Conservation (phyloP, 2,888 invertebrate genomes). For the Nemoura dubitans region DNA sequence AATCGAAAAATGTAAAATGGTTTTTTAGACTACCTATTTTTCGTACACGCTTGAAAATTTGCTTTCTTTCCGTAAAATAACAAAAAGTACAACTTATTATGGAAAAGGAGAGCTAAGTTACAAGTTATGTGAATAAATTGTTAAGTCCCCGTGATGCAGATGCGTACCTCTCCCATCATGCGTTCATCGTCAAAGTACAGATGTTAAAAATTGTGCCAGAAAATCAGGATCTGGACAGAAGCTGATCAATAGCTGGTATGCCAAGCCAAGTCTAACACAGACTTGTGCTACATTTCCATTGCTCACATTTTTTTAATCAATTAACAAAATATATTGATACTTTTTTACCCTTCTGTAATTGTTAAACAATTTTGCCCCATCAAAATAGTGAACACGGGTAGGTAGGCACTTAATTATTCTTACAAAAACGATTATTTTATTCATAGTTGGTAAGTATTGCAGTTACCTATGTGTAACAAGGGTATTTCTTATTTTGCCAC, state of each 20-base stretch:
- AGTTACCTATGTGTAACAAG: not conserved
- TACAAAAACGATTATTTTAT: not conserved
- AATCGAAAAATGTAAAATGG: not conserved
- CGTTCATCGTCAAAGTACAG: too few species aligned
- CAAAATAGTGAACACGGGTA: not conserved
- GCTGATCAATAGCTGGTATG: too few species aligned
- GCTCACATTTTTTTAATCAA: too few species aligned
- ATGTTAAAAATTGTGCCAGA: too few species aligned
- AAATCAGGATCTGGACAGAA: too few species aligned
- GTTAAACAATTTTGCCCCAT: not conserved
- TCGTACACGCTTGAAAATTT: not conserved
- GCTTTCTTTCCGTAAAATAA: not conserved
- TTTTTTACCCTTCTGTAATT: not conserved
- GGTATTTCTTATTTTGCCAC: not conserved
- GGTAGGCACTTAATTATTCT: not conserved
- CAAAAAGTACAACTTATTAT: not conserved
- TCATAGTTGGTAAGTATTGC: not conserved
- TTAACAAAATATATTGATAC: too few species aligned
- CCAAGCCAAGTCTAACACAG: too few species aligned
- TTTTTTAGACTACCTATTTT: conserved; percentile 7
- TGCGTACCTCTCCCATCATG: too few species aligned
- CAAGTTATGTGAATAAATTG: not conserved
- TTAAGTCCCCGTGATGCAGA: not conserved
- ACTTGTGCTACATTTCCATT: too few species aligned
- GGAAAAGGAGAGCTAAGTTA: not conserved